phyloP scores from a whole-genome alignment of 2,113 vertebrate genomes.

The Entelurus aequoreus region DNA sequence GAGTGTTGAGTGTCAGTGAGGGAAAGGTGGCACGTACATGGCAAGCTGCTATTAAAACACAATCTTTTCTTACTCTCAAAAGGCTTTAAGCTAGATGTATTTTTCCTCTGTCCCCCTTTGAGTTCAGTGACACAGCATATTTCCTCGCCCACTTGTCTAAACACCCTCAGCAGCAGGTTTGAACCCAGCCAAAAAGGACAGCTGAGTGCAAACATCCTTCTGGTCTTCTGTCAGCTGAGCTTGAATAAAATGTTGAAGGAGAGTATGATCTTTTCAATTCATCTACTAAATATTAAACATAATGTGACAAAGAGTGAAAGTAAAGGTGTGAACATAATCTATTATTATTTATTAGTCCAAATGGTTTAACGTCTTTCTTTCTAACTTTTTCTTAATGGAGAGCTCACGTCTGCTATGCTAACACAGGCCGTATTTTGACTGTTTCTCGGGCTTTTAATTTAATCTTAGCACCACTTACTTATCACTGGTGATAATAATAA shows the following conservation, averaged over 20 bases:
- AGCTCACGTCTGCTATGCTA: conserved; percentile 39
- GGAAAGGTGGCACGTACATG: conserved; percentile 23
- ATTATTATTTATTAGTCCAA: conserved; percentile 34
- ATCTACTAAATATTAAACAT: conserved; percentile 21
- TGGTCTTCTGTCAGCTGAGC: conserved; percentile 22
- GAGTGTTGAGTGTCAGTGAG: conserved; percentile 32
- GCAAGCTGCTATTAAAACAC: conserved; percentile 54
- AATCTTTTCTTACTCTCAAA: conserved; percentile 45
- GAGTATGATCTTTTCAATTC: conserved; percentile 25
- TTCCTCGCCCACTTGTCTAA: conserved; percentile 26
- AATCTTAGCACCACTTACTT: too few species aligned
- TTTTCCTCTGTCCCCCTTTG: conserved; percentile 11
- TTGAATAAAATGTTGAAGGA: conserved; percentile 23
- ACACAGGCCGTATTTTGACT: not conserved
- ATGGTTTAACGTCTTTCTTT: conserved; percentile 24
- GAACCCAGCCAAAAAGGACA: conserved; percentile 18
- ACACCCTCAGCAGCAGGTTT: conserved; percentile 17
- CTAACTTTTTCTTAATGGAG: conserved; percentile 25
- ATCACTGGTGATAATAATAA: too few species aligned
- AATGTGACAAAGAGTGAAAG: not conserved
- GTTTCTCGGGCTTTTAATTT: too few species aligned
- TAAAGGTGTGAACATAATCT: not conserved
- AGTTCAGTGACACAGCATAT: conserved; percentile 32
- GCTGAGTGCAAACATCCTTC: conserved; percentile 4
- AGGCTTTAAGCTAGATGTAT: conserved; percentile 56